Base-by-base conservation (phyloP, 2,113 vertebrate genomes). In the Vidua chalybeata region DNA sequence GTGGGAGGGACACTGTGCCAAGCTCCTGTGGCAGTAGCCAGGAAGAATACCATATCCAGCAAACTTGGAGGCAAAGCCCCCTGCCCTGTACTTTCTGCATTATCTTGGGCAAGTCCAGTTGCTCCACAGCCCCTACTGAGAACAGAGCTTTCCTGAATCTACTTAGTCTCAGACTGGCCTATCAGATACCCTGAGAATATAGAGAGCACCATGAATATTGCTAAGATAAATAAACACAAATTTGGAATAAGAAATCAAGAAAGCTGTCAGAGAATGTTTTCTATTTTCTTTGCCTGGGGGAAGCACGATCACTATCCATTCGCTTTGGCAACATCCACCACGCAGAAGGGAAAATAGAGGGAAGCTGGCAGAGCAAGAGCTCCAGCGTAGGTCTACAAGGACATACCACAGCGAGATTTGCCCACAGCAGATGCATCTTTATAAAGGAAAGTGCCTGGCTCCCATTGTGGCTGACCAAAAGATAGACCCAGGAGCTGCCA, bases 1-100 rank as follows among this genome's bases (percentile, higher is more conserved):
- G 43, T 1, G 1, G 56, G 33, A 82, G 35, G 45, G 52, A 52
- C 35, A 11, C 3, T 1, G 0, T 21, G 43, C 37, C 0, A 0
- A 84, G 33, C 35, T 59, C 52, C 80, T 24, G 23, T 0, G 5
- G 39, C 23, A 30, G 48, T 52, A 81, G 48, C 28, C 77, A 48
- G 61, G 27, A 49, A 55, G 13, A 89, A 58, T 19, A 59, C 62
- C n/a, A 51, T 58, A 66, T 12, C 15, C 80, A 86, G 46, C 6
- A 90, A 76, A 80, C 23, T 30, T 4, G 0, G 52, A 84, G 46
- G 6, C 52, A 77, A 80, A 85, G 26, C 7, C 26, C 22, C n/a
- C 5, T 52, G 3, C 16, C 15, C 61, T 6, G 2, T 41, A 26
- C 37, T 84, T 45, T 49, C 39, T 58, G 28, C 6, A 1, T 54